Evolutionary conservation across 1,140 invertebrate genomes (phyloP).

Genomic region (Tribolium castaneum): DNA sequence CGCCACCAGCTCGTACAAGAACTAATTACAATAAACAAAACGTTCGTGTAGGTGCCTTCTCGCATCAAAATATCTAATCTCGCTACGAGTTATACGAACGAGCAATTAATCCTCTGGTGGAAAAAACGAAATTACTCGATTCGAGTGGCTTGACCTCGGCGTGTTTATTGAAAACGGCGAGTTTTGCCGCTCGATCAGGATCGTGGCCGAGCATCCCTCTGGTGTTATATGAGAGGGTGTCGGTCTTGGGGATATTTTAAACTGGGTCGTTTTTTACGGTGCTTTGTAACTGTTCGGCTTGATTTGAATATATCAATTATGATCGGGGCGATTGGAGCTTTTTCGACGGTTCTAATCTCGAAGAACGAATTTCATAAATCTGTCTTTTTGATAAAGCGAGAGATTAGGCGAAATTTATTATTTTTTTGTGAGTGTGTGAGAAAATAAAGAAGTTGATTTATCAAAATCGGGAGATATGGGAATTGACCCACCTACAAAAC

Average conservation of each 20-base stretch:
- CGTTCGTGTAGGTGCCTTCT: neutral
- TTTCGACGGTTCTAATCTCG: neutral
- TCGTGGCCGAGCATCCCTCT: neutral
- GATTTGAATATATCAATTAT: conserved; percentile 21
- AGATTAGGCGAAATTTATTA: neutral
- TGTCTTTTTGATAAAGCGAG: conserved; percentile 13
- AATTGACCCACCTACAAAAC: conserved; percentile 30
- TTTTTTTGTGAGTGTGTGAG: neutral
- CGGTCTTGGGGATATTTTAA: conserved; percentile 21
- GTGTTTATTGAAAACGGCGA: neutral
- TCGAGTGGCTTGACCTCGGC: neutral
- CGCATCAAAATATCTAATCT: neutral
- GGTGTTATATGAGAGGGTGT: conserved; percentile 20
- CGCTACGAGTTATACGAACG: neutral
- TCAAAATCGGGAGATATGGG: conserved; percentile 4
- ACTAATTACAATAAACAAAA: conserved; percentile 29
- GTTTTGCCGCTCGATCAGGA: neutral
- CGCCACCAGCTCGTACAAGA: neutral
- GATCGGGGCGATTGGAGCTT: conserved; percentile 5
- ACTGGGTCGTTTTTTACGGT: conserved; percentile 16
- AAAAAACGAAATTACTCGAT: neutral
- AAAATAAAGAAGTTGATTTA: conserved; percentile 24
- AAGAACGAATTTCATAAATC: conserved; percentile 11
- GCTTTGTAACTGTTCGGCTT: neutral
- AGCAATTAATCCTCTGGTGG: neutral